Evolutionary conservation across 2,113 vertebrate genomes (phyloP), one percentile per base, ranked within the genome.

Genomic region (Craseonycteris thonglongyai): DNA sequence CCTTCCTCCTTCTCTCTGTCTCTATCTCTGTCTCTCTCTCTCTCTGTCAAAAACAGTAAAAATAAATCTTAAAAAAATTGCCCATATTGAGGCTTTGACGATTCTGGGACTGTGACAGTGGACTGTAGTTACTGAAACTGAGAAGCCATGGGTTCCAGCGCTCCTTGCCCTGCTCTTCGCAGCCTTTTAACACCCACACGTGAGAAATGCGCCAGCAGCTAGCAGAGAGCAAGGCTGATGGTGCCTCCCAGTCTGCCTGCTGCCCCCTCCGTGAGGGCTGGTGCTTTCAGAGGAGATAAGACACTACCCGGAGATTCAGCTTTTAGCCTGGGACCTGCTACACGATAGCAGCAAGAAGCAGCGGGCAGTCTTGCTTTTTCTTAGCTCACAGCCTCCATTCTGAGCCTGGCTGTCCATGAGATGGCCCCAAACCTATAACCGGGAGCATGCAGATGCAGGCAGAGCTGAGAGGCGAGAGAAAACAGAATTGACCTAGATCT

Each of bases 281-380:
- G 54, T 80, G 51, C n/a, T 75, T 66, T 84, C 72, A 86, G 49
- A 74, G 75, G 79, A 69, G 42, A n/a, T 3, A 38, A 81, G 91
- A 38, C 35, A 24, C 26, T 45, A 3, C 63, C 75, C 82, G 40
- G 21, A 79, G n/a, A 74, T 5, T 45, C 5, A 0, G 21, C 6
- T 56, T 68, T 84, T 80, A 22, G 81, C 30, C 56, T 54, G 54
- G 40, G 33, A 30, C 65, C 47, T 66, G 40, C n/a, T 49, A 42
- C 30, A 54, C 7, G 80, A 35, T 0, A 79, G n/a, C 47, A 88
- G 21, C 18, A 45, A 75, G 61, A 79, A 24, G 24, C 7, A 54
- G 4, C 0, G 0, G 33, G 30, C 4, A 22, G 4, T 13, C 7
- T 75, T 79, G 45, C 28, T 68, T 35, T 45, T 30, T 26, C 56